Evolutionary conservation across 2,797 vertebrate species (phyloP).

Genomic region (Urosaurus nigricauda): DNA sequence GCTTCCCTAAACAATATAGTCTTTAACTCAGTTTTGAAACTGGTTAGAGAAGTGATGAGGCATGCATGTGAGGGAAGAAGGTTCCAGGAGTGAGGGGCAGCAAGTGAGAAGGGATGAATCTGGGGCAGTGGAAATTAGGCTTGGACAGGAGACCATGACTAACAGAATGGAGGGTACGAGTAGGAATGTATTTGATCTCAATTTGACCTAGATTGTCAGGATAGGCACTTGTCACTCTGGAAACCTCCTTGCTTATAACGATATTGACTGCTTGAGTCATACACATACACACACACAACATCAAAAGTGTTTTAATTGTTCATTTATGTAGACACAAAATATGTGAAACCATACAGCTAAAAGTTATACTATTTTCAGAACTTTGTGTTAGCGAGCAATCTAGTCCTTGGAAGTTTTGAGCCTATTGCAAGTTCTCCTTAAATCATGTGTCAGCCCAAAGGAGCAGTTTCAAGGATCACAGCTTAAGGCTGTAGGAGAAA

Average conservation of each 20-base stretch:
- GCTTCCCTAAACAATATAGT: too few relatives aligned
- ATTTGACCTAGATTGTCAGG: neutral
- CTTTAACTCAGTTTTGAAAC: too few relatives aligned
- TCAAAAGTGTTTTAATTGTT: neutral
- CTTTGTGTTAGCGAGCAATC: neutral
- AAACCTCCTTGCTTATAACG: neutral
- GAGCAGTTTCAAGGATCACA: conserved; percentile 15
- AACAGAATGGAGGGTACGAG: too few relatives aligned
- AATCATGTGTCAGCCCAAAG: neutral
- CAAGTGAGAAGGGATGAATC: too few relatives aligned
- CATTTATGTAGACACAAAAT: neutral
- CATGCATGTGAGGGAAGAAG: too few relatives aligned
- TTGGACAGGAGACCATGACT: too few relatives aligned
- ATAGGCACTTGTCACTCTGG: neutral
- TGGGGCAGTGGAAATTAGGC: too few relatives aligned
- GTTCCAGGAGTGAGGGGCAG: too few relatives aligned
- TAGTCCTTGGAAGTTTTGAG: neutral
- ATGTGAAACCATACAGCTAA: neutral
- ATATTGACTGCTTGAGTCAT: neutral
- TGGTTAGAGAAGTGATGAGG: too few relatives aligned
- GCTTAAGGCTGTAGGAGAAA: neutral
- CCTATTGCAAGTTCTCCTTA: conserved; percentile 5
- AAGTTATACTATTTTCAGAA: neutral
- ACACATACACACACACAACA: neutral
- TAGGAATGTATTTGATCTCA: conserved; percentile 5